These are phyloP conservation scores for Chascanopsetta lugubris DNA, from an alignment of 2,113 vertebrate genomes.

Conservation along the genomic window DNA sequence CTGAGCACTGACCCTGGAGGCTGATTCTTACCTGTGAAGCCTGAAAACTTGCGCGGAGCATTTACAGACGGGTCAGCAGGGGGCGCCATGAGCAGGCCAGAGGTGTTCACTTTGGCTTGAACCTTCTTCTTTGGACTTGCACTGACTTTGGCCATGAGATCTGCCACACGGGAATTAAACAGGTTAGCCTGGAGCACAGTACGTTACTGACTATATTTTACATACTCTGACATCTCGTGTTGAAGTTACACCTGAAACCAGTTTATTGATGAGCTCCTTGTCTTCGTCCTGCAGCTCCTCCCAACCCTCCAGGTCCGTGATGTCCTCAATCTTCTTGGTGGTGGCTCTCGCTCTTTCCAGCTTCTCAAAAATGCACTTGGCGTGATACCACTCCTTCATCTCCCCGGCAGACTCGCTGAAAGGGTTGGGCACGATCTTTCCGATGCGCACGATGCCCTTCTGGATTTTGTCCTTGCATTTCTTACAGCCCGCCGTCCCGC, in stretches of 20 bases:
- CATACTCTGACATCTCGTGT: too few relatives aligned
- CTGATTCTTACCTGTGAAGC: constrained; percentile 87
- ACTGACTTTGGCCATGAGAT: constrained; percentile 86
- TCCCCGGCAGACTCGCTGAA: constrained; percentile 96
- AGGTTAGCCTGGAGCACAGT: not conserved
- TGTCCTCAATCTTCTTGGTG: constrained; percentile 96
- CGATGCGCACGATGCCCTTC: constrained; percentile 92
- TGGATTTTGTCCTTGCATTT: constrained; percentile 98
- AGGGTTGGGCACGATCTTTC: constrained; percentile 95
- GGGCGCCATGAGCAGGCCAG: constrained; percentile 80
- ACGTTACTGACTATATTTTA: too few relatives aligned
- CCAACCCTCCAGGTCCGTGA: constrained; percentile 97
- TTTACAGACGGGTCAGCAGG: constrained; percentile 72
- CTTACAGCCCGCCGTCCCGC: constrained; percentile 94
- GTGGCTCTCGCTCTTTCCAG: constrained; percentile 92
- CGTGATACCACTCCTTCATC: constrained; percentile 99
- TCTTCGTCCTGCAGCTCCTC: constrained; percentile 92
- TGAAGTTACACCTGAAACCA: constrained; percentile 93
- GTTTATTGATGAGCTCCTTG: constrained; percentile 89
- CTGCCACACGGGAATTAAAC: constrained; percentile 62
- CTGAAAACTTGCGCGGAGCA: constrained; percentile 95
- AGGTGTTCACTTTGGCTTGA: constrained; percentile 87
- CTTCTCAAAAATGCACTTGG: constrained; percentile 98
- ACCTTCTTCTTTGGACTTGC: constrained; percentile 92
- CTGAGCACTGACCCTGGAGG: accelerated